Evolutionary conservation across 2,888 invertebrate genomes (phyloP).

Genomic region (Pandemis corylana): DNA sequence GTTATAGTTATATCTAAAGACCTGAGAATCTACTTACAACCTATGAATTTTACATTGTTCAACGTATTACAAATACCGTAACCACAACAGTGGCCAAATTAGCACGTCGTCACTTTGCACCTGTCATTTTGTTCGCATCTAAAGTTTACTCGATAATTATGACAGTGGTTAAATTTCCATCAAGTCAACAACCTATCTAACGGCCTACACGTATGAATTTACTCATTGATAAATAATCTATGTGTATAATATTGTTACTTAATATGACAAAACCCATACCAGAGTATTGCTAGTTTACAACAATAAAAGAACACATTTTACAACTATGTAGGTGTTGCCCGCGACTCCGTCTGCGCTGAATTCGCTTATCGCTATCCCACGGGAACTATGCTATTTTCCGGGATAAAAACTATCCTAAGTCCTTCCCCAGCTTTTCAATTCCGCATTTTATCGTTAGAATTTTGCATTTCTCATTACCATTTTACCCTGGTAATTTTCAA

Average conservation of each 20-base stretch:
- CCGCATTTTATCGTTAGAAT: conserved; percentile 33
- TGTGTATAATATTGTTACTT: not conserved
- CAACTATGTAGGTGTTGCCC: too few relatives aligned
- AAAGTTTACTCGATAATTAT: conserved; percentile 29
- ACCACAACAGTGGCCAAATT: not conserved
- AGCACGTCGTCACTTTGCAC: conserved; percentile 25
- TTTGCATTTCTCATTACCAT: conserved; percentile 36
- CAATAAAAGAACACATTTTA: too few relatives aligned
- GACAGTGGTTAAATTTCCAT: conserved; percentile 8
- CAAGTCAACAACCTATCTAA: conserved; percentile 22
- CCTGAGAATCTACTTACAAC: not conserved
- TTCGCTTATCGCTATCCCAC: too few relatives aligned
- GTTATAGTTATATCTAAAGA: too few relatives aligned
- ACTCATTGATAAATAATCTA: not conserved
- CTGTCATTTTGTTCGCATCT: conserved; percentile 16
- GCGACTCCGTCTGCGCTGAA: too few relatives aligned
- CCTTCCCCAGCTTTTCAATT: not conserved
- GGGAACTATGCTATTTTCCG: too few relatives aligned
- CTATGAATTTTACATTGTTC: not conserved
- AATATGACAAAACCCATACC: too few relatives aligned
- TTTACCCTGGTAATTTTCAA: conserved; percentile 47
- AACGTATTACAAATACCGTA: not conserved
- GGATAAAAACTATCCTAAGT: too few relatives aligned
- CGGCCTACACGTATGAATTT: not conserved
- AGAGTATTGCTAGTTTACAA: too few relatives aligned